These are phyloP conservation scores for Germaria angustata DNA, from an alignment of 2,888 invertebrate species.

Conservation along the genomic window DNA sequence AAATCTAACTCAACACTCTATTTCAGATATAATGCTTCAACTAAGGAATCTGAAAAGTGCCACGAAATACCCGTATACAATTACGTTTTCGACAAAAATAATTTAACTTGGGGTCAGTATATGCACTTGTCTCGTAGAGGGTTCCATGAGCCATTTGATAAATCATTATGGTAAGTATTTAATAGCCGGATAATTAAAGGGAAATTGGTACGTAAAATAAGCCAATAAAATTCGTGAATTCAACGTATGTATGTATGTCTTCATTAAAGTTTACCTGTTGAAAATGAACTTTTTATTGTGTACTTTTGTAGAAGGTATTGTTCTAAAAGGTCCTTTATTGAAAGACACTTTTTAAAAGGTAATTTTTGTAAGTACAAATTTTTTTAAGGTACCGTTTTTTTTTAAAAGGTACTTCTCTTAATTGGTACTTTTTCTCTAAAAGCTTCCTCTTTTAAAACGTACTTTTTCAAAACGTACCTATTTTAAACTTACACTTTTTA, in stretches of 20 bases:
- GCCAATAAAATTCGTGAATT: background rate
- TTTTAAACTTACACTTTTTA: background rate
- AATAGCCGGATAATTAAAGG: no score
- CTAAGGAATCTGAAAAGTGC: conserved; percentile 66
- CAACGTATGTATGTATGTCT: no score
- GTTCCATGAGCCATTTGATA: conserved; percentile 80
- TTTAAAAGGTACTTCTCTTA: background rate
- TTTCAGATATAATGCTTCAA: conserved; percentile 72
- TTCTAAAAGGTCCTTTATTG: background rate
- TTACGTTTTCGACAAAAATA: conserved; percentile 79
- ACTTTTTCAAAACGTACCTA: background rate
- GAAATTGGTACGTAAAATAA: conserved; percentile 18
- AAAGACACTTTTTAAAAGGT: background rate
- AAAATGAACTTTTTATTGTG: background rate
- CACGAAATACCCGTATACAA: conserved; percentile 80
- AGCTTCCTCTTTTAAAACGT: background rate
- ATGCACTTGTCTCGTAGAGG: conserved; percentile 79
- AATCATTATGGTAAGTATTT: conserved; percentile 80
- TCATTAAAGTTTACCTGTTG: no score
- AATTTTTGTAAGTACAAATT: background rate
- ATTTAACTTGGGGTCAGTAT: conserved; percentile 80
- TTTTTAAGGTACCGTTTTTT: background rate
- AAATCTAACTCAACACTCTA: background rate
- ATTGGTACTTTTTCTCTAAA: no score
- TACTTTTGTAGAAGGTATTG: no score